Evolutionary conservation across 2,888 invertebrate genomes (phyloP).

Genomic region (Gerris lacustris): DNA sequence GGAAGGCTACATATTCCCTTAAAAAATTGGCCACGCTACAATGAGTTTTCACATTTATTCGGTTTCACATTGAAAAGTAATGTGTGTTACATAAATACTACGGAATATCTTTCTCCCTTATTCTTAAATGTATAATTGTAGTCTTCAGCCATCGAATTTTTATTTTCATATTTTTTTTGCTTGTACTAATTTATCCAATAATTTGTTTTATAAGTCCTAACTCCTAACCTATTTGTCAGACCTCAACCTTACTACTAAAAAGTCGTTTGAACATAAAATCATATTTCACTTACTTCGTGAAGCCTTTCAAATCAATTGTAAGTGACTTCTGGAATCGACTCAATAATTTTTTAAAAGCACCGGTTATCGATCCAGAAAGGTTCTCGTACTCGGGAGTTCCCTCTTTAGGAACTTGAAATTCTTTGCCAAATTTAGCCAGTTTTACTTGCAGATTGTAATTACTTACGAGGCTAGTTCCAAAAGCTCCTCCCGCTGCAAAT

Average conservation of each 20-base stretch:
- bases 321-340: constrained; percentile 58
- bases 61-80: too few species aligned
- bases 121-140: too few species aligned
- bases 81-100: too few species aligned
- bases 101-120: too few species aligned
- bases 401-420: constrained; percentile 58
- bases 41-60: too few species aligned
- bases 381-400: constrained; percentile 62
- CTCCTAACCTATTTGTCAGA: too few species aligned
- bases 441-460: constrained; percentile 61
- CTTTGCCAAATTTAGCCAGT: constrained; percentile 62
- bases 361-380: constrained; percentile 52
- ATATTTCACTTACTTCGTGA: constrained; percentile 42
- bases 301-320: constrained; percentile 53
- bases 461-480: constrained; percentile 32
- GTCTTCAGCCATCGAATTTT: too few species aligned
- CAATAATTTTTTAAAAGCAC: constrained; percentile 50
- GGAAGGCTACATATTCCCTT: too few species aligned
- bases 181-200: too few species aligned
- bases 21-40: too few species aligned
- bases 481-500: background rate
- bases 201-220: too few species aligned
- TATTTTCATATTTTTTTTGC: too few species aligned
- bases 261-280: constrained; percentile 34
- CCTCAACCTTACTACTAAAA: constrained; percentile 11